Base-by-base conservation (phyloP, 2,888 invertebrate genomes). In the Phyllotreta cruciferae region DNA sequence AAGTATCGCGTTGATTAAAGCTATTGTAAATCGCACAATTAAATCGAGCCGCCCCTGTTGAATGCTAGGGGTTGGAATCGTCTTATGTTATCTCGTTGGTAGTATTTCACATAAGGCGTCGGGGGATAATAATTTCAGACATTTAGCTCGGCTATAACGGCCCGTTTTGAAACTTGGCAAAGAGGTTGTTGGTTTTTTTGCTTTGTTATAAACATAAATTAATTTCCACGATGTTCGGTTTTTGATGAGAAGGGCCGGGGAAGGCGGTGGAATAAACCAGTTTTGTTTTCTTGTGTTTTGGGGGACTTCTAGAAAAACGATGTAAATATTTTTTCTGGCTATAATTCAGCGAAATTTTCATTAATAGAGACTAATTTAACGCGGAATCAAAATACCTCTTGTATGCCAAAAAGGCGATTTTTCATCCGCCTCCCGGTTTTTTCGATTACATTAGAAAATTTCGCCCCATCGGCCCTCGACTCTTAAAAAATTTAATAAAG, bases 201-300 rank as follows among this genome's bases (percentile, higher is more conserved):
- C 24, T 77, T 75, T 74, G 74, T 70, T 76, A 77, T 77, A 76
- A 78, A 77, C 77, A 77, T 78, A 77, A 77, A 78, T 77, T 78
- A 77, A 78, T 77, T 77, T 75, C 69, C 5, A 9, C 24, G 39
- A 34, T 58, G 13, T 9, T 39, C 50, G 24, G 24, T 42, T 58
- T 50, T 58, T 50, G 50, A 50, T 41, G 37, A n/a, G 50, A 39
- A 37, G n/a, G 49, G 24, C 24, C 24, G 24, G 24, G 24, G 24
- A 24, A 24, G 24, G 4, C 24, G 24, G 24, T 24, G 24, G 24
- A 24, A 24, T 24, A 39, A 53, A 53, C 24, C 24, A 11, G 14
- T 39, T 53, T 8, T 6, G 34, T 38, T 38, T 37, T 10, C 38
- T n/a, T 9, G 37, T 1, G 11, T 37, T 37, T 34, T 11, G 37